Evolutionary conservation across 64 coral and sea anemone genomes (phyloP).

Genomic region (Dendrophyllia cribrosa): DNA sequence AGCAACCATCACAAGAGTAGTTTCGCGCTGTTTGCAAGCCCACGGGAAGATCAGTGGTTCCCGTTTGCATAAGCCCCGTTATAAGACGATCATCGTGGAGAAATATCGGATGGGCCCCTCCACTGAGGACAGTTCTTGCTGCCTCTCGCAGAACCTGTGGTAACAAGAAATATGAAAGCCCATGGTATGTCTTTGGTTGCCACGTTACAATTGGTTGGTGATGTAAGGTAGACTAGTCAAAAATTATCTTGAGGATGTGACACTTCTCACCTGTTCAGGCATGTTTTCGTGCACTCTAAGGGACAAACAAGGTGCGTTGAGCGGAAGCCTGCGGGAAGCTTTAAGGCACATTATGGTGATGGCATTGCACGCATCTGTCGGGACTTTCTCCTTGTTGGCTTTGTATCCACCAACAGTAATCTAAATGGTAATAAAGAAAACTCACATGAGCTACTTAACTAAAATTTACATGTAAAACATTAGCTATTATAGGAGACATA

Average conservation of each 20-base stretch:
- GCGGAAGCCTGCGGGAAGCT: conserved; percentile 49
- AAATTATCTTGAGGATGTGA: no score
- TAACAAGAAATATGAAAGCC: no score
- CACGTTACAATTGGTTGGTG: no score
- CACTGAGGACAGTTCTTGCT: conserved; percentile 54
- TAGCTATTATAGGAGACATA: no score
- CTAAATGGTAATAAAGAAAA: neutral
- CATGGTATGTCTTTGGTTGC: no score
- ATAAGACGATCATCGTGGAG: conserved; percentile 59
- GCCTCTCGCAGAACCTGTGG: conserved; percentile 27
- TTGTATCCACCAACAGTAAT: conserved; percentile 75
- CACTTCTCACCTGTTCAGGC: neutral
- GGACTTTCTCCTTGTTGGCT: neutral
- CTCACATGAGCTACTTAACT: no score
- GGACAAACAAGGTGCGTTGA: conserved; percentile 70
- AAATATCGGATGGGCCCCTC: conserved; percentile 63
- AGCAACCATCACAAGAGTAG: conserved; percentile 53
- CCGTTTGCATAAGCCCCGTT: neutral
- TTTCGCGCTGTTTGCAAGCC: conserved; percentile 20
- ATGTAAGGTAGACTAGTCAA: no score
- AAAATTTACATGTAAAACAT: no score
- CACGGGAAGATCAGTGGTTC: neutral
- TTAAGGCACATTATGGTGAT: conserved; percentile 65
- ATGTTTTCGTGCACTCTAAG: conserved; percentile 53
- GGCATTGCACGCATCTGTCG: conserved; percentile 23